Conservation (phyloP, 1,140 invertebrate species). For the Sipha flava region DNA sequence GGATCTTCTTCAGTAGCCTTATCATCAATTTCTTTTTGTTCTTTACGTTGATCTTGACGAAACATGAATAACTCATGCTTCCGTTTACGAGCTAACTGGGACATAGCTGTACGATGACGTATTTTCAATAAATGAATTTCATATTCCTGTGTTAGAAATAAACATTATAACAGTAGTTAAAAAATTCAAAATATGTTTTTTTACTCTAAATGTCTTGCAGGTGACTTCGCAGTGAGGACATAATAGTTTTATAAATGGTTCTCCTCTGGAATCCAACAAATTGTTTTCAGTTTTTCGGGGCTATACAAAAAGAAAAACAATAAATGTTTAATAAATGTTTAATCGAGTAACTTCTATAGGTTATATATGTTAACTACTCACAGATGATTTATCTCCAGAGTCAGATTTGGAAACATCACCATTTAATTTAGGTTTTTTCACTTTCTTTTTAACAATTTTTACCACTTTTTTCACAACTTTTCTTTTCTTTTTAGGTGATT, state of each 20-base stretch:
- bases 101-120: conserved; percentile 28
- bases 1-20: conserved; percentile 10
- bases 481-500: conserved; percentile 5
- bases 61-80: conserved; percentile 26
- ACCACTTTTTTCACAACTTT: conserved; percentile 12
- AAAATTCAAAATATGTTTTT: too few relatives aligned
- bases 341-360: not conserved
- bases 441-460: conserved; percentile 31
- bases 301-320: conserved; percentile 21
- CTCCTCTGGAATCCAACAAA: conserved; percentile 48
- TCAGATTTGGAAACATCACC: not conserved
- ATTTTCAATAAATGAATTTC: conserved; percentile 27
- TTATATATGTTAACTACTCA: not conserved
- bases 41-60: conserved; percentile 28
- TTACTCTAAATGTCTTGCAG: conserved; percentile 60
- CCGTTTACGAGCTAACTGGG: not conserved
- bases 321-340: not conserved
- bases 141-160: conserved; percentile 6
- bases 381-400: not conserved
- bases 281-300: conserved; percentile 41
- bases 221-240: conserved; percentile 66
- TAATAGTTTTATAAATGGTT: conserved; percentile 50
- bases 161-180: not conserved
- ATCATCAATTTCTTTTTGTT: conserved; percentile 25
- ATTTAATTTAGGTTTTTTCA: conserved; percentile 17